A percentile compares a stretch with the other conserved stretches of the same genome.
Conservation (phyloP, 2,113 vertebrate species). For the Entomyzon cyanotis region DNA sequence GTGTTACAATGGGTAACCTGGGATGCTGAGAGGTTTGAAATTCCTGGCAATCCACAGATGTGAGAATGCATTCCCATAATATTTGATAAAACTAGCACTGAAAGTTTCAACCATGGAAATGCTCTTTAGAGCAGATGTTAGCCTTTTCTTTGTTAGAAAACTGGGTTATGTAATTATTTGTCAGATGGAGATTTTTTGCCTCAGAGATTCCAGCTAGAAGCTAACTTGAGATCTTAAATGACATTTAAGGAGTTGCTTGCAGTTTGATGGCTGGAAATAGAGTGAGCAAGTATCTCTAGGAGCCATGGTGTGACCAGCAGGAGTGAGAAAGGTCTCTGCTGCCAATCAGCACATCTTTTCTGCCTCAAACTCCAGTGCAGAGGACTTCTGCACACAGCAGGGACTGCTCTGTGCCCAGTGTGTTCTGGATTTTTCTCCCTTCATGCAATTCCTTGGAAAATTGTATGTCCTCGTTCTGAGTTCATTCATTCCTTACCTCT, state of each 20-base stretch:
- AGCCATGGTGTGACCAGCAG: neutral
- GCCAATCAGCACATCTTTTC: neutral
- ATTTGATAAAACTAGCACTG: neutral
- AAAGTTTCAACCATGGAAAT: neutral
- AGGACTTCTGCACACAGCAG: neutral
- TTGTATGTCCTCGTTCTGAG: neutral
- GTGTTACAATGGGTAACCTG: neutral
- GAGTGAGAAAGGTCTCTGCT: neutral
- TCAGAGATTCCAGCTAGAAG: constrained; percentile 4
- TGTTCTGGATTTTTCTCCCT: neutral
- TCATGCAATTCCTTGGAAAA: neutral
- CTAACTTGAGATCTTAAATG: neutral
- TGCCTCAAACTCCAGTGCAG: neutral
- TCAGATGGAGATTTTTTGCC: neutral
- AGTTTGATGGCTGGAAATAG: neutral
- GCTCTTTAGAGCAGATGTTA: neutral
- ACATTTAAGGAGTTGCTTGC: constrained; percentile 12
- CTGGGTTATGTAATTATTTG: neutral
- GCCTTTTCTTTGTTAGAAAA: neutral
- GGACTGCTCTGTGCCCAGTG: neutral
- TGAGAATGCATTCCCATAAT: neutral
- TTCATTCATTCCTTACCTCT: neutral
- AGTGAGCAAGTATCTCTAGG: neutral
- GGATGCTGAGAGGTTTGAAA: neutral
- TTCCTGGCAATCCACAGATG: neutral